These are phyloP conservation scores for Carduelis carduelis DNA, from an alignment of 2,797 vertebrate species.

Conservation along the genomic window DNA sequence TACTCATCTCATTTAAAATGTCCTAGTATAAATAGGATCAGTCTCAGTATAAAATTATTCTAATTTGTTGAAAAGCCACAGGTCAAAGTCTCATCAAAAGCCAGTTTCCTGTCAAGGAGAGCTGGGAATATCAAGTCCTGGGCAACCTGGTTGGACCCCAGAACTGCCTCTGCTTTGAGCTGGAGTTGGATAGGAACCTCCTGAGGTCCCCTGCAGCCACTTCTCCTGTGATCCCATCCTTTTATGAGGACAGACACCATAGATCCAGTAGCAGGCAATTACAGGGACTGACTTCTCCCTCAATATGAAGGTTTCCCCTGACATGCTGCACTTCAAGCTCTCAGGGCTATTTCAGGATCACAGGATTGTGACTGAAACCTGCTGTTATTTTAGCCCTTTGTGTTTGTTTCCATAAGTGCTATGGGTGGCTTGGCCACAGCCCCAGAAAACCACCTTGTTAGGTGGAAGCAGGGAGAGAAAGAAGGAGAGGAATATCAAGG, in stretches of 20 bases:
- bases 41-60: neutral
- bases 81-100: neutral
- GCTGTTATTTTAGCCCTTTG: neutral
- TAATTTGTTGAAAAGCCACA: neutral
- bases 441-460: neutral
- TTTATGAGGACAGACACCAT: neutral
- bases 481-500: neutral
- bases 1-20: neutral
- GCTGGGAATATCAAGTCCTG: neutral
- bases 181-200: neutral
- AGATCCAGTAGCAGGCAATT: slow-evolving; percentile 3
- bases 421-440: neutral
- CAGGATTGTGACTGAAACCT: neutral
- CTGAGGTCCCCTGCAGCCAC: neutral
- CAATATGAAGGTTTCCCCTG: neutral
- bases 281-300: neutral
- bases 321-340: neutral
- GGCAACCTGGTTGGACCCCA: neutral
- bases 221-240: neutral
- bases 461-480: neutral
- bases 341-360: slow-evolving; percentile 11
- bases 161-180: neutral
- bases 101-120: neutral
- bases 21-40: neutral
- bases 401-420: slow-evolving; percentile 16